A percentile compares a stretch with the other conserved stretches of the same genome.
Conservation (phyloP, 2,797 vertebrate species). For the Linurgus olivaceus region DNA sequence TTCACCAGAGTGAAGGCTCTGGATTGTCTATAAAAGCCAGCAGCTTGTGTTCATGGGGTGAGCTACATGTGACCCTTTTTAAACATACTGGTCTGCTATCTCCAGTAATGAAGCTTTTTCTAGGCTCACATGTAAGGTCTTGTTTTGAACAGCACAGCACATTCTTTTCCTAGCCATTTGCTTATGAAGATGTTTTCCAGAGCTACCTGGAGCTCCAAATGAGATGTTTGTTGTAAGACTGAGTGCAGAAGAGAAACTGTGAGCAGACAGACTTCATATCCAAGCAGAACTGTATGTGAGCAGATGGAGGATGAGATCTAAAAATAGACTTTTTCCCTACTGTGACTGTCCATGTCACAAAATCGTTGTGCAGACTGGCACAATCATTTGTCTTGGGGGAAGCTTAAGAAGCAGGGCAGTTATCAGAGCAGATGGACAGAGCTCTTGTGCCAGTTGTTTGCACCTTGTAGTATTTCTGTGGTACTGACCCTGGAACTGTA, state of each 20-base stretch:
- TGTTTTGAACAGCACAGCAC: neutral
- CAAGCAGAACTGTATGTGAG: neutral
- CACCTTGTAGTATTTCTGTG: neutral
- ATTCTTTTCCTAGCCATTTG: neutral
- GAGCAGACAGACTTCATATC: neutral
- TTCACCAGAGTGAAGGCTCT: neutral
- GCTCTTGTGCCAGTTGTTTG: neutral
- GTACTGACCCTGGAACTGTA: neutral
- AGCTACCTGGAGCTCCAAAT: neutral
- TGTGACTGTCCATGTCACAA: conserved; percentile 13
- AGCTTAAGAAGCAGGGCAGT: neutral
- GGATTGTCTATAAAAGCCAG: neutral
- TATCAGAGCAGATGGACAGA: conserved; percentile 3
- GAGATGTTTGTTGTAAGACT: neutral
- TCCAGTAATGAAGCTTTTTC: neutral
- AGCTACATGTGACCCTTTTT: neutral
- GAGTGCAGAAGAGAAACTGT: neutral
- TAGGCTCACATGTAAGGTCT: neutral
- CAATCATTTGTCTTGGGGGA: neutral
- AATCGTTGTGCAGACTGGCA: neutral
- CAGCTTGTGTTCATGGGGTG: neutral
- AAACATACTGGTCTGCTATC: neutral
- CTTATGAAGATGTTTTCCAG: neutral
- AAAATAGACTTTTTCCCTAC: conserved; percentile 41
- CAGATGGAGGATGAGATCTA: conserved; percentile 51